A percentile compares a stretch with the other conserved stretches of the same genome.
phyloP scores from a whole-genome alignment of 2,113 vertebrate genomes.

The Strix aluco region DNA sequence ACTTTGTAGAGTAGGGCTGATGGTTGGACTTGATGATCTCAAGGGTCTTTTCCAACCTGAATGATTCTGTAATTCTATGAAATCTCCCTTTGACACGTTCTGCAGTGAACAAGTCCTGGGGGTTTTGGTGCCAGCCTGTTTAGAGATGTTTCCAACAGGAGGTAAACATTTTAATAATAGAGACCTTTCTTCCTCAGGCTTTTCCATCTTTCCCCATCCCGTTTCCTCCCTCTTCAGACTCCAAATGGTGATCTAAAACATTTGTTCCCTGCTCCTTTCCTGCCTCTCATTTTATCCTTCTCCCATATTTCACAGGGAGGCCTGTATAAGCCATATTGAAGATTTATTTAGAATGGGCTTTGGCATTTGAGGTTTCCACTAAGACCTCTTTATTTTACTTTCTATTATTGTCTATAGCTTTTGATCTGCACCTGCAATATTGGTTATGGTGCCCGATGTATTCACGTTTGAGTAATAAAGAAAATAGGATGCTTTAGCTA shows the following conservation, averaged over 20 bases:
- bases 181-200: neutral
- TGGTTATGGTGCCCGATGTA: neutral
- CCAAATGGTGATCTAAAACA: neutral
- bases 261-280: slow-evolving; percentile 20
- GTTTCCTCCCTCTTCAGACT: neutral
- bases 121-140: slow-evolving; percentile 1
- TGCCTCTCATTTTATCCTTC: neutral
- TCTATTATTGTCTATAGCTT: neutral
- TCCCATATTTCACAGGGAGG: neutral
- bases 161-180: slow-evolving; percentile 28
- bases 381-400: slow-evolving; percentile 9
- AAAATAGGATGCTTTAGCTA: neutral
- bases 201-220: neutral
- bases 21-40: no score
- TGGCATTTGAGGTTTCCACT: slow-evolving; percentile 6
- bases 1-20: no score
- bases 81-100: neutral
- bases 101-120: neutral
- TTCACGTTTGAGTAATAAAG: neutral
- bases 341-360: slow-evolving; percentile 17
- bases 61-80: no score
- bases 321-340: neutral
- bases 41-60: no score
- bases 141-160: slow-evolving; percentile 20
- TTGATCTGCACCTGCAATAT: slow-evolving; percentile 2